Percentiles rank a stretch among this genome's conserved stretches.
Evolutionary conservation across 2,797 vertebrate species (phyloP).

Genomic region (Limosa lapponica): DNA sequence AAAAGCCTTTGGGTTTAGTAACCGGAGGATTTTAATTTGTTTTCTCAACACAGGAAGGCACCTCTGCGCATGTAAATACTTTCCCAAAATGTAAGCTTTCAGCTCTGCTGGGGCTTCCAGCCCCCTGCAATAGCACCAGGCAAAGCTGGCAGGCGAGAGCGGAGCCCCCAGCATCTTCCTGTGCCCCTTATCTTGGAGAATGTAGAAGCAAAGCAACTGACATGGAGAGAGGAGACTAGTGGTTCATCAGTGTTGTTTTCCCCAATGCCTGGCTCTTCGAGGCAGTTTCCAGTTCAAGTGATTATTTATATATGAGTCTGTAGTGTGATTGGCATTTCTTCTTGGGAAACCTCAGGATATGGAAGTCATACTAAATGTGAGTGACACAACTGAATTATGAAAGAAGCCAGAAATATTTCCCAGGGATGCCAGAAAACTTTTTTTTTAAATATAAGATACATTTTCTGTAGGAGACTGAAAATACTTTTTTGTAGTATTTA

Average conservation of each 20-base stretch:
- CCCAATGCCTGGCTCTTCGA: background rate
- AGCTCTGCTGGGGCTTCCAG: background rate
- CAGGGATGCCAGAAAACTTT: background rate
- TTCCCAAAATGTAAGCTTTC: background rate
- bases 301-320: background rate
- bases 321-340: background rate
- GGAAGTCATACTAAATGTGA: background rate
- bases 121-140: background rate
- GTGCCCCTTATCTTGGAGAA: background rate
- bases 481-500: background rate
- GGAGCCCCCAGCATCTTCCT: background rate
- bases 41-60: background rate
- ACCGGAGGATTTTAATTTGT: background rate
- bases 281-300: background rate
- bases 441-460: background rate
- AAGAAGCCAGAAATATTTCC: background rate
- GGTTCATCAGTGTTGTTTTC: background rate
- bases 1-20: background rate
- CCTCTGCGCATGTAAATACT: background rate
- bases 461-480: background rate
- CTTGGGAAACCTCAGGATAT: background rate
- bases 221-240: background rate
- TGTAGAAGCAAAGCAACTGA: background rate
- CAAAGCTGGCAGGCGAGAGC: background rate
- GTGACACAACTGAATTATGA: background rate